Evolutionary conservation across 2,113 vertebrate species (phyloP).

Genomic region (Zapus hudsonius): DNA sequence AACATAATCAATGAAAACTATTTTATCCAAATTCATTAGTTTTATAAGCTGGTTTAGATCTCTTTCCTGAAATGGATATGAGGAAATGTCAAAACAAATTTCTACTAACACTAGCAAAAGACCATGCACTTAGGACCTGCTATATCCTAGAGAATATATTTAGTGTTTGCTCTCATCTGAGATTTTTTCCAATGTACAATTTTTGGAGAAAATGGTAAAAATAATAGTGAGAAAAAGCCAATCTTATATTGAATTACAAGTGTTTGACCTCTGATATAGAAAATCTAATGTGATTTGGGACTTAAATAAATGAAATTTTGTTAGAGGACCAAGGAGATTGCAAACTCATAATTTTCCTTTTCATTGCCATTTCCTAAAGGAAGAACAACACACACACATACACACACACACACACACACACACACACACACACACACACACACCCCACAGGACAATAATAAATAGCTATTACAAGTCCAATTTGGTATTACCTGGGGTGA

Average conservation of each 20-base stretch:
- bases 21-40: not conserved
- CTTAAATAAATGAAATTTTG: slow-evolving; percentile 14
- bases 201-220: slow-evolving; percentile 9
- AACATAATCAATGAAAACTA: not conserved
- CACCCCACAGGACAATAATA: not conserved
- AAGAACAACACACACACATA: not conserved
- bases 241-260: not conserved
- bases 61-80: not conserved
- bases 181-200: not conserved
- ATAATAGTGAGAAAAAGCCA: not conserved
- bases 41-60: not conserved
- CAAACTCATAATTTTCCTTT: not conserved
- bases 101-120: not conserved
- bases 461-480: not conserved
- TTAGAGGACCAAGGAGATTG: not conserved
- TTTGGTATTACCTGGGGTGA: not conserved
- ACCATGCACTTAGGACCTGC: not conserved
- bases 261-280: not conserved
- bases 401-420: too few species aligned
- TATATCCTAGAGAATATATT: not conserved
- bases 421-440: too few species aligned
- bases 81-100: not conserved
- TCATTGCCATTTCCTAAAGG: not conserved
- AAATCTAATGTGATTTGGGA: not conserved
- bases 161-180: not conserved